Evolutionary conservation across 2,888 invertebrate genomes (phyloP).

Genomic region (Magallana nippona): DNA sequence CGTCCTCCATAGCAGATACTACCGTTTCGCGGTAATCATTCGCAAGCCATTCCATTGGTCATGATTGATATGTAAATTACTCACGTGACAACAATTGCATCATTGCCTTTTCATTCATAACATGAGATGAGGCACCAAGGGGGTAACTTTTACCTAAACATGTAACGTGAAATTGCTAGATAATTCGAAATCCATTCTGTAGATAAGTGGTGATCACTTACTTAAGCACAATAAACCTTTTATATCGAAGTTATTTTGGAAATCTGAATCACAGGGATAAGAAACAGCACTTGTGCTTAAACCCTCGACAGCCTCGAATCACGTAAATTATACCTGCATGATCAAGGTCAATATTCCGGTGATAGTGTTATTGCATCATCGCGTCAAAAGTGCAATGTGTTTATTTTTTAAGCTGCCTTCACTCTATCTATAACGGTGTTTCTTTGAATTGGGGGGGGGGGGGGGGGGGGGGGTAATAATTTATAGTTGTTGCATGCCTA

Average conservation of each 20-base stretch:
- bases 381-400: not conserved
- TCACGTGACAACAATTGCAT: constrained; percentile 52
- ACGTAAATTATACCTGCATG: not conserved
- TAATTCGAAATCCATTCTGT: not conserved
- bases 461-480: too few relatives aligned
- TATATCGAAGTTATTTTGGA: too few relatives aligned
- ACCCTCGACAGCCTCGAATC: too few relatives aligned
- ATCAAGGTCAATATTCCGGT: not conserved
- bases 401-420: too few relatives aligned
- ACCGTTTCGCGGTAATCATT: constrained; percentile 45
- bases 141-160: not conserved
- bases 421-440: too few relatives aligned
- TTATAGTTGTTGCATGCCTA: too few relatives aligned
- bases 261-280: too few relatives aligned
- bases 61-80: constrained; percentile 45
- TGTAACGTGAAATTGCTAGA: not conserved
- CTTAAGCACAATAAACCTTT: not conserved
- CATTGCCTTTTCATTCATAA: constrained; percentile 51
- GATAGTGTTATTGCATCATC: constrained; percentile 17
- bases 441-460: too few relatives aligned
- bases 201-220: not conserved
- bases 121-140: not conserved
- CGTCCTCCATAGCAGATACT: constrained; percentile 46
- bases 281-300: too few relatives aligned
- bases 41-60: constrained; percentile 42